These are phyloP conservation scores for Achlya flavicornis DNA, from an alignment of 2,888 invertebrate species.

Conservation along the genomic window DNA sequence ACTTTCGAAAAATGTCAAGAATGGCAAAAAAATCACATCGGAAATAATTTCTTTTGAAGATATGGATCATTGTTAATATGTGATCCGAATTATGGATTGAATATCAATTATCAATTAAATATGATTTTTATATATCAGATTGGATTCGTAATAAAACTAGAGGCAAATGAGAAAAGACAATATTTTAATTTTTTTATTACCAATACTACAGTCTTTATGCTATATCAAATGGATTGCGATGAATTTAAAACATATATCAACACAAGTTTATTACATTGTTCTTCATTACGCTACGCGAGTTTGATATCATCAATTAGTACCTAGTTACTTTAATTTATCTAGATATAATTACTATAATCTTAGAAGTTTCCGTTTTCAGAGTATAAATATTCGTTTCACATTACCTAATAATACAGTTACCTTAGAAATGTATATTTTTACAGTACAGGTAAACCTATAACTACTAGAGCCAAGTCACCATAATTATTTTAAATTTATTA, in stretches of 20 bases:
- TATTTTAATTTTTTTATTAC: constrained; percentile 71
- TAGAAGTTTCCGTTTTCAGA: constrained; percentile 40
- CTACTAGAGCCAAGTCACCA: constrained; percentile 32
- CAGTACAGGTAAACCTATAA: constrained; percentile 38
- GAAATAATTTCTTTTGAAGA: too few species aligned
- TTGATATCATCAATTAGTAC: constrained; percentile 55
- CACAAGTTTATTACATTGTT: constrained; percentile 56
- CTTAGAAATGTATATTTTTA: constrained; percentile 23
- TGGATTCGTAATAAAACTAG: too few species aligned
- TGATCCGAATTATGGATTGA: too few species aligned
- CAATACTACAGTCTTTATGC: constrained; percentile 73
- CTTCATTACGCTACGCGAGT: constrained; percentile 46
- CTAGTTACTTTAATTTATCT: constrained; percentile 41
- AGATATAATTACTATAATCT: constrained; percentile 38
- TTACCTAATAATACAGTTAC: constrained; percentile 19
- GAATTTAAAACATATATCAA: constrained; percentile 61
- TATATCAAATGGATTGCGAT: constrained; percentile 63
- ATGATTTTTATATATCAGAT: too few species aligned
- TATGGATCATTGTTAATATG: too few species aligned
- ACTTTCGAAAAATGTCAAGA: too few species aligned
- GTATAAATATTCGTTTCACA: constrained; percentile 56
- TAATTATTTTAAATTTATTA: constrained; percentile 43
- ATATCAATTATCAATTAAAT: too few species aligned
- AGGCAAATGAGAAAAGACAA: constrained; percentile 25
- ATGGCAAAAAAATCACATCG: too few species aligned